A percentile compares a stretch with the other conserved stretches of the same genome.
Conservation (phyloP, 30 jellyfish, hydroid and myxozoan genomes). For the Haliclystus octoradiatus region DNA sequence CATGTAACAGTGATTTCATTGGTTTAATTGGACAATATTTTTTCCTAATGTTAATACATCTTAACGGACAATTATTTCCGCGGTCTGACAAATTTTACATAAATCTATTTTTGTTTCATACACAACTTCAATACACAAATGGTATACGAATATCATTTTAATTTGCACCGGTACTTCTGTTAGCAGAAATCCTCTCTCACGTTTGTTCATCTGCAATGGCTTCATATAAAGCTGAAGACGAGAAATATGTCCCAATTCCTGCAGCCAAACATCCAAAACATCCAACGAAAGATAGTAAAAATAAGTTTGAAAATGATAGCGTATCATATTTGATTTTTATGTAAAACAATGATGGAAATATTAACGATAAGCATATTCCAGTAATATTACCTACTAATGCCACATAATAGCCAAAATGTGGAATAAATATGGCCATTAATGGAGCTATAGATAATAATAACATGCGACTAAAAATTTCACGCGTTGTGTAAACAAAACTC, state of each 20-base stretch:
- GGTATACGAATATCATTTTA: no score
- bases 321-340: constrained; percentile 65
- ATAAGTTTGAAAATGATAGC: constrained; percentile 39
- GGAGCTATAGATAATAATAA: constrained; percentile 60
- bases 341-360: constrained; percentile 91
- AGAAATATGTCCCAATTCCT: constrained; percentile 92
- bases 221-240: constrained; percentile 77
- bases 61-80: no score
- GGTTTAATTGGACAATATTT: no score
- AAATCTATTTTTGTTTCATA: no score
- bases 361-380: constrained; percentile 94
- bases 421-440: constrained; percentile 84
- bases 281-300: constrained; percentile 52
- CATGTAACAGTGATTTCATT: no score
- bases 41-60: no score
- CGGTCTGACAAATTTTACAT: no score
- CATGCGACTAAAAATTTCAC: constrained; percentile 59
- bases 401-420: constrained; percentile 96
- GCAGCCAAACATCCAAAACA: constrained; percentile 92
- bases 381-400: constrained; percentile 96
- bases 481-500: constrained; percentile 28
- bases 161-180: no score
- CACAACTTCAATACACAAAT: no score
- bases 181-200: no score
- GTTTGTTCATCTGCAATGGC: constrained; percentile 62